phyloP scores from a whole-genome alignment of 1,140 invertebrate species.

The Habropoda laboriosa region DNA sequence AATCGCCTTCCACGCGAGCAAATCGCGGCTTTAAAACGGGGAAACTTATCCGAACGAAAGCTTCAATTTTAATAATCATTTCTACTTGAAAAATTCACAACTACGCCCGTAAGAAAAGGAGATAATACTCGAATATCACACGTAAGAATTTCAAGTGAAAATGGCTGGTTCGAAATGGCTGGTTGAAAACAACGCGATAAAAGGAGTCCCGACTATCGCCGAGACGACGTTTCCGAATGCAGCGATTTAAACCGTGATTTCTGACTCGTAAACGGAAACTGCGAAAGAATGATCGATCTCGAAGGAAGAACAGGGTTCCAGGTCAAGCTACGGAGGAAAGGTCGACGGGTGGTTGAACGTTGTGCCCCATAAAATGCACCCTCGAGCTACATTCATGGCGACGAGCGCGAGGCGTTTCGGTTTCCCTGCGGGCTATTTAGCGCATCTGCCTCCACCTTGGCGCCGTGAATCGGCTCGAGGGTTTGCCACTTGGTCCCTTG shows the following conservation, averaged over 20 bases:
- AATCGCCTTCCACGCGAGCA: background rate
- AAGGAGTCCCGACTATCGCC: too few relatives aligned
- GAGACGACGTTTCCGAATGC: too few relatives aligned
- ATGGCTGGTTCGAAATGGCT: too few relatives aligned
- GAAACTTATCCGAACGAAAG: too few relatives aligned
- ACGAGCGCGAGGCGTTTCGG: slow-evolving; percentile 61
- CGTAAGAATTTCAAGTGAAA: too few relatives aligned
- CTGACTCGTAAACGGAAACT: slow-evolving; percentile 26
- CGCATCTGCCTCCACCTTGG: slow-evolving; percentile 76
- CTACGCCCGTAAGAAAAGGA: too few relatives aligned
- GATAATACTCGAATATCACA: too few relatives aligned
- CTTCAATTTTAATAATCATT: too few relatives aligned
- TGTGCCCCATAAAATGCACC: slow-evolving; percentile 66
- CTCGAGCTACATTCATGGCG: slow-evolving; percentile 63
- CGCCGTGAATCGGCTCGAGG: too few relatives aligned
- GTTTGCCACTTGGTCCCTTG: too few relatives aligned
- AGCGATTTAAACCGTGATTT: slow-evolving; percentile 4
- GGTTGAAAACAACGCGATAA: background rate
- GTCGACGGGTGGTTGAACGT: slow-evolving; percentile 51
- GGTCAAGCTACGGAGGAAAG: slow-evolving; percentile 52
- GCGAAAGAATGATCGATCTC: slow-evolving; percentile 57
- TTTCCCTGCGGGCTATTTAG: slow-evolving; percentile 78
- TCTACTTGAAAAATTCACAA: too few relatives aligned
- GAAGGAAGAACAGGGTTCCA: slow-evolving; percentile 24
- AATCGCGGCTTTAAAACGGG: too few relatives aligned